Evolutionary conservation across 1,140 invertebrate genomes (phyloP).

Genomic region (Conus betulinus): DNA sequence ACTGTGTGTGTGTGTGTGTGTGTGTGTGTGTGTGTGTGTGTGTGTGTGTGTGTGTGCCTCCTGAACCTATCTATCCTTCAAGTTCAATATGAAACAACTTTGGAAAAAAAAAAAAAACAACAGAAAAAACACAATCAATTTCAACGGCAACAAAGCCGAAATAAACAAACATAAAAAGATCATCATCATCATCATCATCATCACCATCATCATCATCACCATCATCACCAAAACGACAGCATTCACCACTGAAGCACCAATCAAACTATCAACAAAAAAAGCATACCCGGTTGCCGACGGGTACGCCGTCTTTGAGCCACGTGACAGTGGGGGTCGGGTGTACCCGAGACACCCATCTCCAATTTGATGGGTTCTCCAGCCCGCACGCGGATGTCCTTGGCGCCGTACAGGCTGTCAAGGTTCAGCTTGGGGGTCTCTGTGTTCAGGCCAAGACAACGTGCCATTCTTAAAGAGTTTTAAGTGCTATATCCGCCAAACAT

Average conservation of each 20-base stretch:
- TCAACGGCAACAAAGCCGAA: neutral
- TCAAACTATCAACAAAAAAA: neutral
- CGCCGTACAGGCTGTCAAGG: slow-evolving; percentile 89
- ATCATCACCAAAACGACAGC: neutral
- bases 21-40: too few relatives aligned
- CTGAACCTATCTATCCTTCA: too few relatives aligned
- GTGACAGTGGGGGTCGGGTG: slow-evolving; percentile 92
- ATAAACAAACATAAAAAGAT: slow-evolving; percentile 15
- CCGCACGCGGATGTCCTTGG: slow-evolving; percentile 95
- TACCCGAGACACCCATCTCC: slow-evolving; percentile 93
- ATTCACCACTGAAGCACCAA: too few relatives aligned
- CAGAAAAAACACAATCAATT: neutral
- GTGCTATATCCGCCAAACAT: too few relatives aligned
- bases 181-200: too few relatives aligned
- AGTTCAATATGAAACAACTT: too few relatives aligned
- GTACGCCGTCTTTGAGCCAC: slow-evolving; percentile 89
- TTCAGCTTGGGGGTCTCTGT: slow-evolving; percentile 94
- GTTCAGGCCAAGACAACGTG: too few relatives aligned
- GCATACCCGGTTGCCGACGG: slow-evolving; percentile 61
- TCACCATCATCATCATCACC: too few relatives aligned
- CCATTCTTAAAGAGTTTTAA: too few relatives aligned
- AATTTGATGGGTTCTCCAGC: slow-evolving; percentile 98
- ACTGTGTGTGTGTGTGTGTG: too few relatives aligned
- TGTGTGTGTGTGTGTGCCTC: too few relatives aligned
- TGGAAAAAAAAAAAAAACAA: too few relatives aligned